These are phyloP conservation scores for Notamacropus eugenii DNA, from an alignment of 2,797 vertebrate species.

Conservation along the genomic window DNA sequence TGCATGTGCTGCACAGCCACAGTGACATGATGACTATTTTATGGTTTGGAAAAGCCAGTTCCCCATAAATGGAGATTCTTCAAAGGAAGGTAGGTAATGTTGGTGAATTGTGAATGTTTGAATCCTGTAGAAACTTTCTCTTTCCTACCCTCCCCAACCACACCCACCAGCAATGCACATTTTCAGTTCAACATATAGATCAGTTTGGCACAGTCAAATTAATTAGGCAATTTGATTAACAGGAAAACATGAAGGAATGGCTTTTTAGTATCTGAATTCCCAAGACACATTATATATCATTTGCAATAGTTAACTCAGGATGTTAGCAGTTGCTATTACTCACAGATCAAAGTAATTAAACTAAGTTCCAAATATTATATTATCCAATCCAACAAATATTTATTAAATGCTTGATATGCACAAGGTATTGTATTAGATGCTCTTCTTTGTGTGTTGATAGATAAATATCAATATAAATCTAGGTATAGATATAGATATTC, in stretches of 20 bases:
- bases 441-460: not conserved
- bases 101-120: not conserved
- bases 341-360: not conserved
- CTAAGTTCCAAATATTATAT: not conserved
- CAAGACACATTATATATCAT: not conserved
- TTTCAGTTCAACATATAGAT: not conserved
- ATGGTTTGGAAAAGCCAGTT: not conserved
- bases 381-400: not conserved
- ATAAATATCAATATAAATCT: too few species aligned
- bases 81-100: not conserved
- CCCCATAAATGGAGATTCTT: not conserved
- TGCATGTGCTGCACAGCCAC: not conserved
- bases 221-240: not conserved
- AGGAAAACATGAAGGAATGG: not conserved
- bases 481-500: not conserved
- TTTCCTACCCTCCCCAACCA: not conserved
- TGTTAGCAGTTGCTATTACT: not conserved
- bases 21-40: not conserved
- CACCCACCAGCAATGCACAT: not conserved
- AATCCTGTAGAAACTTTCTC: not conserved
- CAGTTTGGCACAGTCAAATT: not conserved
- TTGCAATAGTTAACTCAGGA: not conserved
- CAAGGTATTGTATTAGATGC: not conserved
- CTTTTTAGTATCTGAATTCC: not conserved
- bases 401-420: not conserved